A percentile compares a stretch with the other conserved stretches of the same genome.
Evolutionary conservation across 2,888 invertebrate genomes (phyloP).

Genomic region (Sinohyriopsis cumingii): DNA sequence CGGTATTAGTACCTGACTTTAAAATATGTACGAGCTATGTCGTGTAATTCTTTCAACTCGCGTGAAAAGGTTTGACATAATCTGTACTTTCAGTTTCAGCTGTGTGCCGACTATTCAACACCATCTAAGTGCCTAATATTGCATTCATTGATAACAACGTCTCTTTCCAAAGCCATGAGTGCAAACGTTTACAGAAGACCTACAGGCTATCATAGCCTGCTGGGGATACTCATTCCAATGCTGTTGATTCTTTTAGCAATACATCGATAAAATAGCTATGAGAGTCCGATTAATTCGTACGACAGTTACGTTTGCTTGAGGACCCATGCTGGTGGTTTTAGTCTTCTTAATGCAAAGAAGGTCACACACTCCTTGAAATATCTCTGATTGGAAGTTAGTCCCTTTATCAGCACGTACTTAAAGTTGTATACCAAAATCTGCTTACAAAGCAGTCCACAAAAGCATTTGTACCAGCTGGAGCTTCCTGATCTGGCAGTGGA

Average conservation of each 20-base stretch:
- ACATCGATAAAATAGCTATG: constrained; percentile 15
- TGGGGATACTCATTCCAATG: constrained; percentile 6
- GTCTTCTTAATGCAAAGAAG: constrained; percentile 17
- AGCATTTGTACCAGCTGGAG: constrained; percentile 9
- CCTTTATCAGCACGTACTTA: constrained; percentile 27
- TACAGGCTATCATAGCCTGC: no score
- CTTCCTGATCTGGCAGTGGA: constrained; percentile 17
- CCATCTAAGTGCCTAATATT: background rate
- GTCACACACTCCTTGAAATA: constrained; percentile 11
- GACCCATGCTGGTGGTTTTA: constrained; percentile 18
- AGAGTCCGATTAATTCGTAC: constrained; percentile 21
- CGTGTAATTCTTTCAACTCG: constrained; percentile 13
- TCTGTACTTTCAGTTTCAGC: background rate
- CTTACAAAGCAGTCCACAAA: constrained; percentile 16
- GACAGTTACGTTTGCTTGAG: constrained; percentile 22
- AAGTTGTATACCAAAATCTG: constrained; percentile 19
- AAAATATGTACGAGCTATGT: constrained; percentile 7
- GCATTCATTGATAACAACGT: constrained; percentile 5
- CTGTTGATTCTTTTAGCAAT: constrained; percentile 1
- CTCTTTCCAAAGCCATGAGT: constrained; percentile 4
- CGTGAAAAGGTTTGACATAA: constrained; percentile 13
- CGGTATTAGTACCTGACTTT: constrained; percentile 7
- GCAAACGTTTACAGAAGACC: background rate
- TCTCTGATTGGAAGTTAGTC: constrained; percentile 17
- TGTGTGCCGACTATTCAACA: background rate